Conservation (phyloP, 2,888 invertebrate genomes). For the Drosophila formosana region DNA sequence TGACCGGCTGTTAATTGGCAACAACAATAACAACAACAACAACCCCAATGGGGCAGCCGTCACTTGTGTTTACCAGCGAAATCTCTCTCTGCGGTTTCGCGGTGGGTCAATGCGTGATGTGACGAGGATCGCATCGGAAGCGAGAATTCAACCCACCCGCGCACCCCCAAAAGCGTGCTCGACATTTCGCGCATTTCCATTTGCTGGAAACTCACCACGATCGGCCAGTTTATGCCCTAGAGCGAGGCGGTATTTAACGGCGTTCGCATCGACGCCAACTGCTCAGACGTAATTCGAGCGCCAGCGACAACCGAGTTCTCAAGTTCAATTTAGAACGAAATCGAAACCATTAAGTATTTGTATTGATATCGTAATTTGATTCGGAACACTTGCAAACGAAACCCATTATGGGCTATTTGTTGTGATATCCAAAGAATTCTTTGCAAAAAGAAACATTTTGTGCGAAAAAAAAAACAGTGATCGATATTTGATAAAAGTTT, state of each 20-base stretch:
- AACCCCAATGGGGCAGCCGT: conserved; percentile 24
- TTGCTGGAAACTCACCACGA: conserved; percentile 38
- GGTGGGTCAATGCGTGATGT: not conserved
- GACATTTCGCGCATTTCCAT: conserved; percentile 16
- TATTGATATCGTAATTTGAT: conserved; percentile 32
- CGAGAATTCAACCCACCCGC: conserved; percentile 4
- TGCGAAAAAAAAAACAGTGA: not conserved
- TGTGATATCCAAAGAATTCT: conserved; percentile 45
- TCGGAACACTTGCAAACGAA: conserved; percentile 8
- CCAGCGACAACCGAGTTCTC: conserved; percentile 30
- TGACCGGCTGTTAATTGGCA: conserved; percentile 34
- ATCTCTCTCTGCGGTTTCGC: conserved; percentile 33
- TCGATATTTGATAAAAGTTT: not conserved
- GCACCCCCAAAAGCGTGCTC: conserved; percentile 29
- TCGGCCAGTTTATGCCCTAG: not conserved
- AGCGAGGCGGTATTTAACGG: conserved; percentile 51
- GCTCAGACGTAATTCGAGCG: conserved; percentile 58
- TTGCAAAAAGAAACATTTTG: conserved; percentile 5
- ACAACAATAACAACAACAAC: conserved; percentile 10
- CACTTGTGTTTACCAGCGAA: conserved; percentile 30
- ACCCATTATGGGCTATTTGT: conserved; percentile 37
- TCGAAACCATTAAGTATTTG: conserved; percentile 18
- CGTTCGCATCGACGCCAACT: conserved; percentile 37
- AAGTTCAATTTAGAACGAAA: conserved; percentile 47
- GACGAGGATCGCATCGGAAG: conserved; percentile 34